These are phyloP conservation scores for Porites australiensis DNA, from an alignment of 64 coral and sea anemone genomes.

Conservation along the genomic window DNA sequence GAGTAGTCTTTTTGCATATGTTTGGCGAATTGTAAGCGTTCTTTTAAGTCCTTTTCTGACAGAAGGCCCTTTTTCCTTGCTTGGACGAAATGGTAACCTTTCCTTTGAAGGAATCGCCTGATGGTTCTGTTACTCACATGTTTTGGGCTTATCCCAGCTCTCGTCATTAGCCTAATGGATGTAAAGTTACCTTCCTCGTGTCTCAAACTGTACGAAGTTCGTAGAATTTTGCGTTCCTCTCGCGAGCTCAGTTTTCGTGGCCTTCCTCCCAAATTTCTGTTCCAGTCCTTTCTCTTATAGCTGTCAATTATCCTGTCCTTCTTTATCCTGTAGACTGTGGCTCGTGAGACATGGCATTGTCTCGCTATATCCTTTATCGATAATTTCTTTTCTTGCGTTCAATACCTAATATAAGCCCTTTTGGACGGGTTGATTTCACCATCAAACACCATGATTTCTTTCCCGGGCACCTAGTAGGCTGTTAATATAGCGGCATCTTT, in stretches of 20 bases:
- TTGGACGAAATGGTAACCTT: too few species aligned
- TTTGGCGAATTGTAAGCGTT: too few species aligned
- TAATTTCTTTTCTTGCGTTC: constrained; percentile 31
- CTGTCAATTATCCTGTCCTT: constrained; percentile 19
- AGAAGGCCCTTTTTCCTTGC: too few species aligned
- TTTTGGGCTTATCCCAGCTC: constrained; percentile 41
- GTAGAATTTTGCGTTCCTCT: constrained; percentile 14
- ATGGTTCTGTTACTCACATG: constrained; percentile 23
- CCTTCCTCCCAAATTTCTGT: constrained; percentile 39
- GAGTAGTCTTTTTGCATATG: too few species aligned
- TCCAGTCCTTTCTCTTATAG: constrained; percentile 14
- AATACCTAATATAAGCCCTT: constrained; percentile 29
- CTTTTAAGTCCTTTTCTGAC: too few species aligned
- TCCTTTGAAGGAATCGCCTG: constrained; percentile 34
- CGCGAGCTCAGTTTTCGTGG: constrained; percentile 38
- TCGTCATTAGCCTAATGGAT: constrained; percentile 5
- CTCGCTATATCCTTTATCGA: constrained; percentile 27
- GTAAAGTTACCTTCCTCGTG: constrained; percentile 7
- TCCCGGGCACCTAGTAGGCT: neutral
- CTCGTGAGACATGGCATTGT: constrained; percentile 33
- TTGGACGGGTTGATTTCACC: constrained; percentile 32
- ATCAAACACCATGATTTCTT: constrained; percentile 16
- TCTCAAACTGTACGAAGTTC: constrained; percentile 27
- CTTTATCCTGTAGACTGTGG: constrained; percentile 8
- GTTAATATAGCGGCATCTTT: constrained; percentile 7